Base-by-base conservation (phyloP, 2,797 vertebrate genomes). In the Nothura maculosa region DNA sequence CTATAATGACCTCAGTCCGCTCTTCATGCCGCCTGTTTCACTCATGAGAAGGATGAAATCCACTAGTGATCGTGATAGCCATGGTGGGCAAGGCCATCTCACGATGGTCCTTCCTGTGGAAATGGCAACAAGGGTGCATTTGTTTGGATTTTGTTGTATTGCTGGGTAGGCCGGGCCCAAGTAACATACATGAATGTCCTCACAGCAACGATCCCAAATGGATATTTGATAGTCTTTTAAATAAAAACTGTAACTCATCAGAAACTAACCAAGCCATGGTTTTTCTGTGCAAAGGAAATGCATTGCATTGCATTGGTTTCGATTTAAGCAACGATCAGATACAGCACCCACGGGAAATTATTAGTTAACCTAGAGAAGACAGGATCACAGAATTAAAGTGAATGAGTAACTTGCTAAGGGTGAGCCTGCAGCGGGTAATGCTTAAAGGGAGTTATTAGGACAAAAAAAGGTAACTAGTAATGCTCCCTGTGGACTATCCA, bases 351-450 rank as follows among this genome's bases (percentile, higher is more conserved):
- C 87, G 94, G 93, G 95, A 95, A 94, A 94, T 94, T 68, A 89
- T 92, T 58, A 86, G 73, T 83, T 91, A 93, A 93, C 87, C 83
- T 79, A 30, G 83, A 68, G 94, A 89, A 96, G 95, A 95, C 90
- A 93, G 90, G 90, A 95, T 91, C 94, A 75, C 73, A 76, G 90
- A 83, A 91, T 91, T 86, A 86, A 72, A 96, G 93, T 50, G 85
- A 94, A 90, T 93, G 92, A 96, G 86, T 90, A 78, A 94, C 83
- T 91, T 60, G 93, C 2, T 2, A 88, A 88, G 85, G 80, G 69
- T 81, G 92, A 94, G 77, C 19, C 80, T 95, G 92, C 92, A 91
- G 83, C 88, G 85, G 90, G 38, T 94, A 66, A 90, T 66, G 78
- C 78, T 45, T 42, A 92, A 87, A 81, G 87, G 67, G 83, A 83